Evolutionary conservation across 2,113 vertebrate genomes (phyloP).

Genomic region (Panurus biarmicus): DNA sequence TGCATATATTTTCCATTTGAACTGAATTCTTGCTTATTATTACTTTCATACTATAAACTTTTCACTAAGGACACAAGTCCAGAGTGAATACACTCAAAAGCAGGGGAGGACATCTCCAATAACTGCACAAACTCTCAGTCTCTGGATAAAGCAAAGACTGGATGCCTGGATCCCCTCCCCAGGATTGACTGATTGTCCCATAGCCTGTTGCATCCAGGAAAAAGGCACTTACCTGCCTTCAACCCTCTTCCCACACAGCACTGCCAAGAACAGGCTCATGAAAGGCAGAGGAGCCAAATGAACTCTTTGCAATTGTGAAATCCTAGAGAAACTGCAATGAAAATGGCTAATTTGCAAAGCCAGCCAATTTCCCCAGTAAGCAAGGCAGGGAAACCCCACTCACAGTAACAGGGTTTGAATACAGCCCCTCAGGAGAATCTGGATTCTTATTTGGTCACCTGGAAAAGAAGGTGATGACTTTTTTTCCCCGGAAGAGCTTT

Average conservation of each 20-base stretch:
- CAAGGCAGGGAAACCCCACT: background rate
- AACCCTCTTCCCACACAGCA: background rate
- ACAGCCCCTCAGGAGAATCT: background rate
- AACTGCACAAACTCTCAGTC: background rate
- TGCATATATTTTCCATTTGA: background rate
- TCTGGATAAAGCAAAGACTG: background rate
- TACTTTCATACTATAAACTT: background rate
- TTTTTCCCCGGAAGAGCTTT: background rate
- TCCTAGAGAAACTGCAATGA: background rate
- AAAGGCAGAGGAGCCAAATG: background rate
- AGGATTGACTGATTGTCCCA: background rate
- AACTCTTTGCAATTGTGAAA: background rate
- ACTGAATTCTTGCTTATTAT: background rate
- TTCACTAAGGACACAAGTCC: background rate
- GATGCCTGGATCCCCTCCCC: background rate
- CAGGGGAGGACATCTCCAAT: background rate
- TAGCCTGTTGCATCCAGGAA: background rate
- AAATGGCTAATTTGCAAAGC: background rate
- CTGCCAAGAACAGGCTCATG: background rate
- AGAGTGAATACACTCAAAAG: background rate
- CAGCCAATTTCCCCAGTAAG: background rate
- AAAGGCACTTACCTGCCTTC: background rate
- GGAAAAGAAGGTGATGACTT: background rate
- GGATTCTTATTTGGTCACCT: background rate
- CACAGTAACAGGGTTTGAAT: background rate